Percentiles rank a stretch among this genome's conserved stretches.
Evolutionary conservation across 2,113 vertebrate species (phyloP).

Genomic region (Chaetodon auriga): DNA sequence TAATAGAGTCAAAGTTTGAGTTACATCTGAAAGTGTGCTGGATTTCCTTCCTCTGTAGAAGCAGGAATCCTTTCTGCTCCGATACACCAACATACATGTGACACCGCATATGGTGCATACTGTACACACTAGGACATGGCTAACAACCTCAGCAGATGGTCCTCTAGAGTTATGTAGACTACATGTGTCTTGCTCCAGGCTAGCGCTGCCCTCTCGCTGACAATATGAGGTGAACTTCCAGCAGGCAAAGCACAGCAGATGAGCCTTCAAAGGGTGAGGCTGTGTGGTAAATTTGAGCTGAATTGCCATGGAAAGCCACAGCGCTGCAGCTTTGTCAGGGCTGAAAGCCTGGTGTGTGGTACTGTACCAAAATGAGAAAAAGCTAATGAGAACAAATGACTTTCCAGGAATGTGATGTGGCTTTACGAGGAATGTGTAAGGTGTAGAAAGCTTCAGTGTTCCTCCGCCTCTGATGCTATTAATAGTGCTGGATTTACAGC

Average conservation of each 20-base stretch:
- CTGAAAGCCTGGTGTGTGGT: background rate
- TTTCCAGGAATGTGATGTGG: background rate
- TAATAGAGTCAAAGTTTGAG: conserved; percentile 26
- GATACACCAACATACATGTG: conserved; percentile 11
- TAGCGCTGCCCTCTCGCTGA: conserved; percentile 44
- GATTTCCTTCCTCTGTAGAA: background rate
- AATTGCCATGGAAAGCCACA: background rate
- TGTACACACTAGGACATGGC: background rate
- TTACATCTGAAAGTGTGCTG: background rate
- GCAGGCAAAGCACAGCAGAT: conserved; percentile 24
- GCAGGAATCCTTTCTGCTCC: background rate
- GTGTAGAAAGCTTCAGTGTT: background rate
- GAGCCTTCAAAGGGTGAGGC: conserved; percentile 2
- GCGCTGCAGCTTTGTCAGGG: background rate
- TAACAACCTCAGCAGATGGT: conserved; percentile 51
- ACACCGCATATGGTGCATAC: background rate
- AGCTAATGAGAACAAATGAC: background rate
- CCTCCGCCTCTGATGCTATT: conserved; percentile 12
- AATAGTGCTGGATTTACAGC: conserved; percentile 15
- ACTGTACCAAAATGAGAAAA: conserved; percentile 4
- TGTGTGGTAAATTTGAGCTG: background rate
- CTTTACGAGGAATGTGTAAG: background rate
- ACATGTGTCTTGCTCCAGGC: conserved; percentile 48
- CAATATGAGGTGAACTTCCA: conserved; percentile 32
- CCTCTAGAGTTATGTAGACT: conserved; percentile 7